These are phyloP conservation scores for Sebastes minor DNA, from an alignment of 2,797 vertebrate genomes.

Conservation along the genomic window DNA sequence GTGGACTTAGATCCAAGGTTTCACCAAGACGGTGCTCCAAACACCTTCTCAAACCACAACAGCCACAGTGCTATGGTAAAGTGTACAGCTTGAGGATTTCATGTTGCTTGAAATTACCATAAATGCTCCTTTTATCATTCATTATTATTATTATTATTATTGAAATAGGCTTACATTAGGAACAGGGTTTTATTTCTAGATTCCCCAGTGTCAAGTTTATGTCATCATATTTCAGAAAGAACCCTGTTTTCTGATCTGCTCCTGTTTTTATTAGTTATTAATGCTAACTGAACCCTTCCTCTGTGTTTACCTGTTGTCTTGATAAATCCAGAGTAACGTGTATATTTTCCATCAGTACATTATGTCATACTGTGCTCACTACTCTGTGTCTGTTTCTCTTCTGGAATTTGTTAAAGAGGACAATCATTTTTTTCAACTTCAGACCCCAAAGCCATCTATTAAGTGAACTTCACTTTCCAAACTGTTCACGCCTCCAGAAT, in stretches of 20 bases:
- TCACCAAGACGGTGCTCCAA: background rate
- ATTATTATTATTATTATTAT: background rate
- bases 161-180: no score
- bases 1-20: constrained; percentile 44
- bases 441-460: background rate
- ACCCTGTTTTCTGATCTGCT: background rate
- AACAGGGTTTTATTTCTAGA: no score
- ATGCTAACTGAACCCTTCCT: background rate
- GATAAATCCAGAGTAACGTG: background rate
- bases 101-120: background rate
- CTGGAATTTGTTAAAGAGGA: background rate
- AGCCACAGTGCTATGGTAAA: background rate
- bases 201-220: background rate
- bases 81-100: background rate
- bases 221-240: background rate
- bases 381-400: background rate
- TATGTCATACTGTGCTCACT: background rate
- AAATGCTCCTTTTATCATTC: background rate
- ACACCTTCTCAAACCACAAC: background rate
- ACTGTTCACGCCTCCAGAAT: no score
- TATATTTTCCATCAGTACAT: background rate
- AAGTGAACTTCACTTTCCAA: background rate
- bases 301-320: background rate
- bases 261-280: background rate
- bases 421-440: background rate